Base-by-base conservation (phyloP, 1,140 invertebrate species). In the Nomia melanderi region DNA sequence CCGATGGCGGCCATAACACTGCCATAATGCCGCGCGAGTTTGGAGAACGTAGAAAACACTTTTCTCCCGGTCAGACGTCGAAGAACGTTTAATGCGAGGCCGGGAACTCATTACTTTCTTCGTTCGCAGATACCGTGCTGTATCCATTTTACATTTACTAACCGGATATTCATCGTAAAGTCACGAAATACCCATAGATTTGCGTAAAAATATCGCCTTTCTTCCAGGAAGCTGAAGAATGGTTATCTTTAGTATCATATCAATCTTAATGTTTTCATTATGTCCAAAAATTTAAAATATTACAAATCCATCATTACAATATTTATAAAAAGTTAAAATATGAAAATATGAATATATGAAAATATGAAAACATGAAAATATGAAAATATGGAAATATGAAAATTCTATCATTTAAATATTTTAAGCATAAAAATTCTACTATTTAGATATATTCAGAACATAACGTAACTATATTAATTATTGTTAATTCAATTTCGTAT, bases 151-250 rank as follows among this genome's bases (percentile, higher is more conserved):
- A 67, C 60, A 39, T 70, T 53, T 25, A 59, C n/a, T 20, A 65
- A 9, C 53, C 71, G 80, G 71, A 79, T 82, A 82, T 82, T 75
- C 65, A 47, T 82, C 66, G 60, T 76, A 82, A 74, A 31, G 63
- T 65, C 59, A 27, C 53, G 23, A 79, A 62, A 79, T 62, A 62
- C 50, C n/a, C 47, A 39, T 53, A 31, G 75, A 60, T 76, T 71
- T 65, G 53, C 20, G 47, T n/a, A 75, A 70, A 74, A 74, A 78
- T 33, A 25, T 62, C 56, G 29, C 39, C 47, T 81, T 73, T 72
- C n/a, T 54, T 59, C 60, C 23, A 8, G 11, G 2, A 11, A 6
- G 2, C 14, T 9, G 29, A 60, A 50, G 62, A 72, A 33, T 25
- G 39, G n/a, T 17, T n/a, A 17, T n/a, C 39, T 60, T 23, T 36